Percentiles rank a stretch among this genome's conserved stretches.
phyloP scores from a whole-genome alignment of 1,140 invertebrate species.

The Zaprionus ornatus region DNA sequence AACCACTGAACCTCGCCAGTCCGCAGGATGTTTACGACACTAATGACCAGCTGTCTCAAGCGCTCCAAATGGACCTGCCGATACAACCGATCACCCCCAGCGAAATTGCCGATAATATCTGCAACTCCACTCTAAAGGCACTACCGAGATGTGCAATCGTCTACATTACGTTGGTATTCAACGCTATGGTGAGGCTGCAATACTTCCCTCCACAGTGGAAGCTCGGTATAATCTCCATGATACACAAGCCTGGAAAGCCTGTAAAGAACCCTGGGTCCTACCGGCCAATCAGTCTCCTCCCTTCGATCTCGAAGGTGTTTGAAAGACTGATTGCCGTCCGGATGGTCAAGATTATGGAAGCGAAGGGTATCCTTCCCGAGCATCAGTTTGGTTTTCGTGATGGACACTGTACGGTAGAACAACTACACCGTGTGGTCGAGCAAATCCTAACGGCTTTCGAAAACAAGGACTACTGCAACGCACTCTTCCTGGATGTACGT shows the following conservation, averaged over 20 bases:
- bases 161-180: slow-evolving; percentile 4
- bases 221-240: not conserved
- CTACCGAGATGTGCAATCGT: not conserved
- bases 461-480: not conserved
- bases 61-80: not conserved
- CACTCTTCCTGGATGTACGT: not conserved
- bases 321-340: too few species aligned
- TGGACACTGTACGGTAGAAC: too few species aligned
- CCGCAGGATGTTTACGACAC: not conserved
- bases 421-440: not conserved
- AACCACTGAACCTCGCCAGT: slow-evolving; percentile 2
- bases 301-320: too few species aligned
- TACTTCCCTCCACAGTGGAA: slow-evolving; percentile 9
- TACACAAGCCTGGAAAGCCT: slow-evolving; percentile 18
- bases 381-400: too few species aligned
- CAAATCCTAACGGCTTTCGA: too few species aligned
- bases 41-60: not conserved
- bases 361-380: too few species aligned
- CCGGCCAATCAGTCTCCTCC: slow-evolving; percentile 1
- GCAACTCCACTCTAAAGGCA: not conserved
- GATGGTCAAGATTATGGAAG: too few species aligned
- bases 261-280: slow-evolving; percentile 11
- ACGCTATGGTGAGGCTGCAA: slow-evolving; percentile 19
- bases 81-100: not conserved
- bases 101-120: not conserved